These are phyloP conservation scores for Nomada fabriciana DNA, from an alignment of 2,888 invertebrate genomes.

Conservation along the genomic window DNA sequence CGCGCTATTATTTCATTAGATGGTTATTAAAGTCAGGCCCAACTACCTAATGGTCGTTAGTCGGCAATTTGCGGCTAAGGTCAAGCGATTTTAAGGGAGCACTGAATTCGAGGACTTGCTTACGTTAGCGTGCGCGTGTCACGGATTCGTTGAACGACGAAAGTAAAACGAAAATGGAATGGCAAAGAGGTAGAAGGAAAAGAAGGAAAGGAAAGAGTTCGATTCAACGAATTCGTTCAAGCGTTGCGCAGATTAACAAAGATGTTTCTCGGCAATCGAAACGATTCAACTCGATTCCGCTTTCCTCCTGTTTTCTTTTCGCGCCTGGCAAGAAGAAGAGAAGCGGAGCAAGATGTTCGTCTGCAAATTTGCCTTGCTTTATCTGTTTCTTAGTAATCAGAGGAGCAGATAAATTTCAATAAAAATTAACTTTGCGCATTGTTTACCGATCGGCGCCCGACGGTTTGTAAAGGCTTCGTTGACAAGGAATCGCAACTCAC, in stretches of 20 bases:
- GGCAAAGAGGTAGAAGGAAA: too few species aligned
- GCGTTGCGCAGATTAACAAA: too few species aligned
- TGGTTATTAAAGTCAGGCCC: constrained; percentile 78
- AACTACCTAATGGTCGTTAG: constrained; percentile 72
- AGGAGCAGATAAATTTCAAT: constrained; percentile 43
- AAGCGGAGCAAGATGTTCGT: not conserved
- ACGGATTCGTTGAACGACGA: constrained; percentile 26
- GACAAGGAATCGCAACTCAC: constrained; percentile 86
- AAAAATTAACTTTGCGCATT: constrained; percentile 45
- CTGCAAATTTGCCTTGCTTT: constrained; percentile 38
- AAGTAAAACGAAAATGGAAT: not conserved
- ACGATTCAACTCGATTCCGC: not conserved
- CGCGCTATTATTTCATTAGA: constrained; percentile 79
- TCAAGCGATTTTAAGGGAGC: constrained; percentile 61
- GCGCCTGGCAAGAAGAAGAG: not conserved
- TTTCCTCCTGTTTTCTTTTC: not conserved
- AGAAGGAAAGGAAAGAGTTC: not conserved
- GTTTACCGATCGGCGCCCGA: constrained; percentile 50
- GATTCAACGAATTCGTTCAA: not conserved
- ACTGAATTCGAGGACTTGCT: constrained; percentile 36
- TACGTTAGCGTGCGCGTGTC: constrained; percentile 2
- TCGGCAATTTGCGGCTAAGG: constrained; percentile 71
- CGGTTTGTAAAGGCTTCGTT: constrained; percentile 18
- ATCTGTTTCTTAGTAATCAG: constrained; percentile 43
- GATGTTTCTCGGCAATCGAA: not conserved